phyloP scores from a whole-genome alignment of 2,797 vertebrate species.

The Columba guinea region DNA sequence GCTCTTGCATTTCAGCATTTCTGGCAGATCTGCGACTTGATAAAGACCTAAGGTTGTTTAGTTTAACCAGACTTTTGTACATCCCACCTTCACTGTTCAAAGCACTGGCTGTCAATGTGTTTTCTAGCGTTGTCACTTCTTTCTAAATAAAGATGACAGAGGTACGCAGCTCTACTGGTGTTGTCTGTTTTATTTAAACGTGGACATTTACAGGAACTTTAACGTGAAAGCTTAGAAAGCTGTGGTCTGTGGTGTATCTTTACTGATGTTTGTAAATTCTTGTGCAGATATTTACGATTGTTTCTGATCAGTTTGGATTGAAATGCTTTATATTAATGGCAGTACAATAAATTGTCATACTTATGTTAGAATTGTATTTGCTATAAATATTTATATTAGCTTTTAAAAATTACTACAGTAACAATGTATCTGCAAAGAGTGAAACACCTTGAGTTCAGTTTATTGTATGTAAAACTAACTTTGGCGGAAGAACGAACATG shows the following conservation, averaged over 20 bases:
- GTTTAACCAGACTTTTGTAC: constrained; percentile 71
- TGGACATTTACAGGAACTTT: not conserved
- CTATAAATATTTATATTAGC: not conserved
- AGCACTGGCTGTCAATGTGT: constrained; percentile 78
- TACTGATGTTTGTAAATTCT: constrained; percentile 3
- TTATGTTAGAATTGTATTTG: not conserved
- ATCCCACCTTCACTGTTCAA: constrained; percentile 71
- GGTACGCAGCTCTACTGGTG: constrained; percentile 49
- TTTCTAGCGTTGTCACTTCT: constrained; percentile 82
- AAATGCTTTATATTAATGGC: constrained; percentile 27
- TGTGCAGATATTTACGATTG: not conserved
- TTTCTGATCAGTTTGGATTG: constrained; percentile 11
- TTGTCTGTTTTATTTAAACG: constrained; percentile 42
- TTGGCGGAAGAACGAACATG: not conserved
- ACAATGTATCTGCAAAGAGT: not conserved
- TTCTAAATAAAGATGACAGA: constrained; percentile 76
- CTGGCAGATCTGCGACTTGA: constrained; percentile 67
- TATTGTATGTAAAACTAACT: not conserved
- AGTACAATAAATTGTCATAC: not conserved
- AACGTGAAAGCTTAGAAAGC: not conserved
- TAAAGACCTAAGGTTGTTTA: constrained; percentile 63
- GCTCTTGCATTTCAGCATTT: constrained; percentile 74
- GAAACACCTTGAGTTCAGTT: not conserved
- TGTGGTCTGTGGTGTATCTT: not conserved
- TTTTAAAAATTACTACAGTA: not conserved